Conservation (phyloP, 2,888 invertebrate species). For the Baronia brevicornis region DNA sequence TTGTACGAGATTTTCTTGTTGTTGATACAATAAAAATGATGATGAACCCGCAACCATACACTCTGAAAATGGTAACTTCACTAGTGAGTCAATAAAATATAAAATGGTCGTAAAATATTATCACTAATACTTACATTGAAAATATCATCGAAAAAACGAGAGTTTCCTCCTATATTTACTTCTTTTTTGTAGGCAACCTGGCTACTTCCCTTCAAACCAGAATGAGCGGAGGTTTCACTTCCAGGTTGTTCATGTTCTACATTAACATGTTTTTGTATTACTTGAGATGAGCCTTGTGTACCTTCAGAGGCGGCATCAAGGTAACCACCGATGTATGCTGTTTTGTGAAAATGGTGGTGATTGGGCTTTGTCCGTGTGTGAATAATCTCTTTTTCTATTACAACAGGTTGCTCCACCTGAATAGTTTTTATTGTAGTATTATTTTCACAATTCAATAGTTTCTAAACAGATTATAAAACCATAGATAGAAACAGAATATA, state of each 20-base stretch:
- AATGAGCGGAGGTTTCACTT: conserved; percentile 23
- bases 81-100: not conserved
- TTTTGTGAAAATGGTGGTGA: too few relatives aligned
- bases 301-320: conserved; percentile 34
- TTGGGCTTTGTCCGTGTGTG: too few relatives aligned
- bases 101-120: not conserved
- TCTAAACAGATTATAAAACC: too few relatives aligned
- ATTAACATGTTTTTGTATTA: conserved; percentile 50
- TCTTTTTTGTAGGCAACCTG: conserved; percentile 37
- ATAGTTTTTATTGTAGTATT: too few relatives aligned
- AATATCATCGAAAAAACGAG: conserved; percentile 76
- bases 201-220: conserved; percentile 18
- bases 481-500: too few relatives aligned
- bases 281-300: conserved; percentile 26
- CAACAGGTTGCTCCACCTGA: too few relatives aligned
- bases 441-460: too few relatives aligned
- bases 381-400: too few relatives aligned
- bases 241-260: conserved; percentile 34
- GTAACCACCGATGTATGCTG: conserved; percentile 48
- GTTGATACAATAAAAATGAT: too few relatives aligned
- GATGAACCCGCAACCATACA: too few relatives aligned
- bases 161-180: conserved; percentile 43
- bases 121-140: conserved; percentile 73
- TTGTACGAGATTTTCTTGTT: too few relatives aligned
- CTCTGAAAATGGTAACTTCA: too few relatives aligned